Percentiles rank a stretch among this genome's conserved stretches.
Conservation (phyloP, 1,140 invertebrate species). For the Euglossa dilemma region DNA sequence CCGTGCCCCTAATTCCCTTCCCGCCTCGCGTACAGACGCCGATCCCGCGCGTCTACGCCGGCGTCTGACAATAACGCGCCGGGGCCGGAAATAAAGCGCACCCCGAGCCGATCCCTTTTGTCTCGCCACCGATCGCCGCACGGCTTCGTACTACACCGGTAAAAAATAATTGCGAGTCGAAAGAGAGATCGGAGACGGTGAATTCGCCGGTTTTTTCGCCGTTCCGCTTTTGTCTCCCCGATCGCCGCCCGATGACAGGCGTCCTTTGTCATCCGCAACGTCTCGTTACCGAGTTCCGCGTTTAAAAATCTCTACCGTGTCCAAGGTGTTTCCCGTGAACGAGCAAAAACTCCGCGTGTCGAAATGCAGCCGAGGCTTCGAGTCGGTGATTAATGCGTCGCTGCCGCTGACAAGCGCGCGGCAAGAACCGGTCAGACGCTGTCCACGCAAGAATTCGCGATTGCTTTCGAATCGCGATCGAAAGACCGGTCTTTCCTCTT, state of each 20-base stretch:
- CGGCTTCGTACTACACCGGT: conserved; percentile 42
- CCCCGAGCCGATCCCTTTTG: conserved; percentile 32
- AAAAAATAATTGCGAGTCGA: conserved; percentile 58
- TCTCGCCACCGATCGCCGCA: conserved; percentile 52
- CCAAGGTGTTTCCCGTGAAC: too few species aligned
- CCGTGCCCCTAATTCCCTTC: background rate
- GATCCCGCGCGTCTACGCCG: background rate
- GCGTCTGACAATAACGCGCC: conserved; percentile 44
- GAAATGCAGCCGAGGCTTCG: too few species aligned
- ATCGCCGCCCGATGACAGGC: background rate
- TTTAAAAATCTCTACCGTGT: background rate
- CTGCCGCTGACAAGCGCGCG: background rate
- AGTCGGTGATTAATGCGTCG: conserved; percentile 12
- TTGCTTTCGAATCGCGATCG: background rate
- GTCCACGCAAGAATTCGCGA: background rate
- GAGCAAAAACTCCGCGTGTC: background rate
- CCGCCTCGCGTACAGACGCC: conserved; percentile 4
- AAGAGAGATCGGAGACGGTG: conserved; percentile 25
- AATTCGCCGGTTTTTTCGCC: conserved; percentile 8
- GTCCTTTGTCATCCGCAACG: conserved; percentile 2
- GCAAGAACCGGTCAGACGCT: background rate
- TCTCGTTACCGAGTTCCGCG: background rate
- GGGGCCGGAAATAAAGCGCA: conserved; percentile 42
- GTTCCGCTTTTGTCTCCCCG: background rate
- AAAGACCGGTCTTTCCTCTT: background rate